Base-by-base conservation (phyloP, 2,888 invertebrate species). In the Autographa pulchrina region DNA sequence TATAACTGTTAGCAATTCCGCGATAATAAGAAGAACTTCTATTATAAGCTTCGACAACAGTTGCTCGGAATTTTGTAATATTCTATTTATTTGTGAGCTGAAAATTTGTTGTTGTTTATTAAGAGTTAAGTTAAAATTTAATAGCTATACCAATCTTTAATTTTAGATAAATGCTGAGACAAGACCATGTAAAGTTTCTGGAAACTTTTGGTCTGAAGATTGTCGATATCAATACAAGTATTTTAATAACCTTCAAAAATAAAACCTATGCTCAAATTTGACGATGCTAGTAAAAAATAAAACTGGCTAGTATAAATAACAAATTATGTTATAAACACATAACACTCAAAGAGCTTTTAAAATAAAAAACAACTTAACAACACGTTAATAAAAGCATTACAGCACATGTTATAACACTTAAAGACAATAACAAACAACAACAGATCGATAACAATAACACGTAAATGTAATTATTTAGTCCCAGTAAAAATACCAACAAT, bases 1-100 rank as follows among this genome's bases (percentile, higher is more conserved):
- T 85, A 86, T 89, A 88, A 83, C 81, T 85, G 82, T 77, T 79
- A 66, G 74, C 81, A 70, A 82, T 84, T 79, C 59, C 32, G 74
- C 62, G 76, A 74, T 81, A 82, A 84, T 86, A 76, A 80, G 74
- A 66, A 61, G 60, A 70, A 80, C 72, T 83, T 81, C 75, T 62
- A 62, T 68, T 60, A 72, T 74, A 68, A 81, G 77, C 78, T 84
- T 81, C 78, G 74, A 78, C 73, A 76, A 82, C 76, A 78, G 79
- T 74, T 75, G 81, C 72, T 78, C 18, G 75, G 79, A 75, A 78
- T 79, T 80, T 25, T 65, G 64, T 65, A 62, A 68, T 67, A 35
- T 58, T 68, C 20, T 56, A 68, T 72, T 72, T 74, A 68, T 70
- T 70, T 64, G 16, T 2, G 31, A 8, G 20, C 5, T 31, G 41